Percentiles rank a stretch among this genome's conserved stretches.
Conservation (phyloP, 2,113 vertebrate species). For the Cervus canadensis region DNA sequence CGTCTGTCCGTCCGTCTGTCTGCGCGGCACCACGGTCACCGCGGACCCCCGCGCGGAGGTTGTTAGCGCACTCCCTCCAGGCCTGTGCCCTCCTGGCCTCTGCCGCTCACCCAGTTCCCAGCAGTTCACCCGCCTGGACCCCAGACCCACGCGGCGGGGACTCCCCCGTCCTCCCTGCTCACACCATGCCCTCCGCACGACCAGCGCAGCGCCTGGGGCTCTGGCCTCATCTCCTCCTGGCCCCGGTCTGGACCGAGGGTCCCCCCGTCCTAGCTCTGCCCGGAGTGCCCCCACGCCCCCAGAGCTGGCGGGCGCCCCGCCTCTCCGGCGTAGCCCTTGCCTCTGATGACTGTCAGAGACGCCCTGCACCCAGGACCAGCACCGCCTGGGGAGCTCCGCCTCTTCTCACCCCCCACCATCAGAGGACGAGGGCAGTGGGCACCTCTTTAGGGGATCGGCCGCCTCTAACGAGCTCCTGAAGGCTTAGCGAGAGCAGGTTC, state of each 20-base stretch:
- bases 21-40: fast-evolving
- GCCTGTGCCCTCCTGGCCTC: background rate
- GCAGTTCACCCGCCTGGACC: background rate
- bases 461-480: background rate
- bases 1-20: fast-evolving
- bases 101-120: background rate
- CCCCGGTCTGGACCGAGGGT: fast-evolving
- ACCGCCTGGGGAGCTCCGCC: background rate
- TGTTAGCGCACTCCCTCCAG: background rate
- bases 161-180: background rate
- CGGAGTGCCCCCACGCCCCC: background rate
- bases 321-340: fast-evolving
- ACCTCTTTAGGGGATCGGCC: fast-evolving
- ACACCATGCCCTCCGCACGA: fast-evolving
- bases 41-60: background rate
- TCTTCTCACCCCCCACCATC: background rate
- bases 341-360: background rate
- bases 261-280: background rate
- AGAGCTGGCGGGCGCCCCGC: fast-evolving
- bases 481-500: background rate
- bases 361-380: background rate
- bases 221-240: no score
- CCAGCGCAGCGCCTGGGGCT: fast-evolving
- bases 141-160: background rate
- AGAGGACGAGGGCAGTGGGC: background rate